Evolutionary conservation across 2,888 invertebrate species (phyloP).

Genomic region (Sinotaia quadrata): DNA sequence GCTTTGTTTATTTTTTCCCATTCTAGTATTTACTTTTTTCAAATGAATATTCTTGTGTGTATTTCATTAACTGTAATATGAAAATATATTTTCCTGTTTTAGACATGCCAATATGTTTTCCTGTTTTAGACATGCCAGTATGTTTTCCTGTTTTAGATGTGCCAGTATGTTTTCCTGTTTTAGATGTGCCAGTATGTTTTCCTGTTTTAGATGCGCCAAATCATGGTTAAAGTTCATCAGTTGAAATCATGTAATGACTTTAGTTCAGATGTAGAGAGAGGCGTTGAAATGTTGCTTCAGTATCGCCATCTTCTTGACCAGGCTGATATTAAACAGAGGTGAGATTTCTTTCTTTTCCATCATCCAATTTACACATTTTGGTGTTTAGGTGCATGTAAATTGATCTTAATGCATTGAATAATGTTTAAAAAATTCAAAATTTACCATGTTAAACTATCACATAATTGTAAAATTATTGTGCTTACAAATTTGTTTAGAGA

Average conservation of each 20-base stretch:
- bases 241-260: slow-evolving; percentile 75
- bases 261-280: slow-evolving; percentile 84
- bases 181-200: too few relatives aligned
- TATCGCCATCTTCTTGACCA: slow-evolving; percentile 88
- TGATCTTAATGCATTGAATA: neutral
- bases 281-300: slow-evolving; percentile 87
- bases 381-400: neutral
- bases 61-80: too few relatives aligned
- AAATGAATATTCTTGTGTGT: too few relatives aligned
- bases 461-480: too few relatives aligned
- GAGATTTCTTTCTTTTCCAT: slow-evolving; percentile 31
- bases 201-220: slow-evolving; percentile 54
- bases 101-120: too few relatives aligned
- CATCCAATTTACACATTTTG: neutral
- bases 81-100: too few relatives aligned
- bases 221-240: slow-evolving; percentile 58
- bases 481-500: too few relatives aligned
- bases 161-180: too few relatives aligned
- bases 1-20: too few relatives aligned
- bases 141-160: too few relatives aligned
- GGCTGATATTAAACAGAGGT: slow-evolving; percentile 88
- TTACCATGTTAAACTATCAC: neutral
- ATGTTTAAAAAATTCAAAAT: neutral
- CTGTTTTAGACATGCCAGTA: too few relatives aligned
- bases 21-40: too few relatives aligned